Conservation (phyloP, 2,888 invertebrate species). For the Heteropelma amictum region DNA sequence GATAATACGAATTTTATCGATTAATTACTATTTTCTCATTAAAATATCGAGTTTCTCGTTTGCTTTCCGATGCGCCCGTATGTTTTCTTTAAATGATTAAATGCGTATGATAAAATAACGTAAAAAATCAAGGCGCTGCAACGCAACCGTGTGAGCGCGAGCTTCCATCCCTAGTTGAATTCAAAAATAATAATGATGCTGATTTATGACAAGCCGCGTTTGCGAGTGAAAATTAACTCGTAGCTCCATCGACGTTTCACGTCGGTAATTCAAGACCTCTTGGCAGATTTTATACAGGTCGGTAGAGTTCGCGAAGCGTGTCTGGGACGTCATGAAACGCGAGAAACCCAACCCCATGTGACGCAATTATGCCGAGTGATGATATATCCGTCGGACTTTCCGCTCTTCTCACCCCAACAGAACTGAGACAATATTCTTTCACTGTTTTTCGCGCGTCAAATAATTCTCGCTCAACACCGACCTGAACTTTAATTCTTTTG, state of each 20-base stretch:
- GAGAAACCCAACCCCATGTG: slow-evolving; percentile 43
- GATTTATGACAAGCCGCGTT: background rate
- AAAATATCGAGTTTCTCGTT: no score
- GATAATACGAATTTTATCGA: no score
- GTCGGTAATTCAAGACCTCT: slow-evolving; percentile 17
- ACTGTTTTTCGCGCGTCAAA: no score
- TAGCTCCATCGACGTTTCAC: slow-evolving; percentile 1
- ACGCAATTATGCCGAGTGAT: slow-evolving; percentile 38
- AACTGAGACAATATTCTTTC: slow-evolving; percentile 22
- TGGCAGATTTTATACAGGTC: slow-evolving; percentile 18
- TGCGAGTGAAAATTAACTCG: background rate
- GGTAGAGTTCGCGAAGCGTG: slow-evolving; percentile 26
- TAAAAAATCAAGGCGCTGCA: no score
- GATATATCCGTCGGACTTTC: slow-evolving; percentile 6
- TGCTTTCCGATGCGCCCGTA: no score
- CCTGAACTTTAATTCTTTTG: no score
- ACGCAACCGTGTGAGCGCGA: no score
- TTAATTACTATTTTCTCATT: no score
- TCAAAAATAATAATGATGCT: background rate
- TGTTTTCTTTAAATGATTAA: no score
- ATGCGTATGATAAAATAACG: no score
- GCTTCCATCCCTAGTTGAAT: background rate
- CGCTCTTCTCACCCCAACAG: background rate
- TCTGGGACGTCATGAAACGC: slow-evolving; percentile 19
- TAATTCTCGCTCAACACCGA: no score